phyloP scores from a whole-genome alignment of 1,140 invertebrate species.

The Leptopilina boulardi region DNA sequence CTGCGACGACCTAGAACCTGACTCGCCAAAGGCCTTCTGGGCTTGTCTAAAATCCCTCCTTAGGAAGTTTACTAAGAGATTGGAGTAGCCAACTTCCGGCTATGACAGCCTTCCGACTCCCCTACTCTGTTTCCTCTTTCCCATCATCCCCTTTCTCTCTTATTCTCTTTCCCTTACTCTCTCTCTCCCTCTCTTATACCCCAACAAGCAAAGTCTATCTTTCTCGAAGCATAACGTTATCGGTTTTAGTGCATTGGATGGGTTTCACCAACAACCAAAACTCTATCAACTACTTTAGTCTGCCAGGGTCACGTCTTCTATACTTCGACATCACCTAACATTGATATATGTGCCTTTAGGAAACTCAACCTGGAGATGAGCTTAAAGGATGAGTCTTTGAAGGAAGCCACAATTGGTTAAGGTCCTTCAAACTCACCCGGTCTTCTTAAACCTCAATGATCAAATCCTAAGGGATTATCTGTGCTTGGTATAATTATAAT shows the following conservation, averaged over 20 bases:
- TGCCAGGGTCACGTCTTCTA: constrained; percentile 24
- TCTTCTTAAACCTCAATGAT: constrained; percentile 11
- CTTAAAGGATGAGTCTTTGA: constrained; percentile 25
- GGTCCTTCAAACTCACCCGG: neutral
- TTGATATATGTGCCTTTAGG: constrained; percentile 22
- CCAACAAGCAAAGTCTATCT: neutral
- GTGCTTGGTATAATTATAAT: constrained; percentile 3
- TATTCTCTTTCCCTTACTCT: neutral
- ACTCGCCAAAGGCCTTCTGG: constrained; percentile 46
- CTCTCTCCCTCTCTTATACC: neutral
- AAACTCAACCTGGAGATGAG: constrained; percentile 10
- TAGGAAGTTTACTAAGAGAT: constrained; percentile 55
- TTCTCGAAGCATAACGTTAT: constrained; percentile 16
- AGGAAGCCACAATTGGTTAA: constrained; percentile 27
- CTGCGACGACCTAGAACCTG: constrained; percentile 45
- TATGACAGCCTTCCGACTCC: constrained; percentile 45
- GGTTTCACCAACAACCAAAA: constrained; percentile 28
- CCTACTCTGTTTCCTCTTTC: constrained; percentile 18
- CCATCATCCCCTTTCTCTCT: neutral
- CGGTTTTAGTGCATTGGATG: constrained; percentile 2
- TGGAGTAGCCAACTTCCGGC: constrained; percentile 60
- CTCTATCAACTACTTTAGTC: constrained; percentile 15
- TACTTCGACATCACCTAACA: constrained; percentile 20
- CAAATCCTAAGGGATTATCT: neutral
- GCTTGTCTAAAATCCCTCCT: constrained; percentile 53